Conservation (phyloP, 2,888 invertebrate genomes). For the Morpho helenor region DNA sequence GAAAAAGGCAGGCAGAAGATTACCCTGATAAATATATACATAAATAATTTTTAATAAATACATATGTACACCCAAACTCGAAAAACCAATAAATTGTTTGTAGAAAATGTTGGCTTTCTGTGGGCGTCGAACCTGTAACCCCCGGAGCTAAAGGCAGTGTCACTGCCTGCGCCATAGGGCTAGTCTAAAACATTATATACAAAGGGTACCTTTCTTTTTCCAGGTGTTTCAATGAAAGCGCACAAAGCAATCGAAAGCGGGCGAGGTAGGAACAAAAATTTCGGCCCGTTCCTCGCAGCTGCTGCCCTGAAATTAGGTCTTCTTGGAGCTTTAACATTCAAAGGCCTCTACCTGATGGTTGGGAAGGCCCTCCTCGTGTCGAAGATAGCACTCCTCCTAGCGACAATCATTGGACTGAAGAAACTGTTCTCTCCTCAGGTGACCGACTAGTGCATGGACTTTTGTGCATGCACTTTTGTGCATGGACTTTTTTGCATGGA, state of each 20-base stretch:
- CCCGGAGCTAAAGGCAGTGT: too few relatives aligned
- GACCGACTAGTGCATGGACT: conserved; percentile 42
- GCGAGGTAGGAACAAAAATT: conserved; percentile 85
- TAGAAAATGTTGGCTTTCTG: too few relatives aligned
- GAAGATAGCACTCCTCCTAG: conserved; percentile 89
- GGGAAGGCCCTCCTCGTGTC: conserved; percentile 92
- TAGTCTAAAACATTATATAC: neutral
- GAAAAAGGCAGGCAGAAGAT: too few relatives aligned
- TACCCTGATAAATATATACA: too few relatives aligned
- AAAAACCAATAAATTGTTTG: too few relatives aligned
- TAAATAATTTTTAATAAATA: too few relatives aligned
- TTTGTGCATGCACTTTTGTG: conserved; percentile 6
- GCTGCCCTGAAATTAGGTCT: conserved; percentile 90
- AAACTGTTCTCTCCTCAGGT: conserved; percentile 87
- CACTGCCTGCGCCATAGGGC: too few relatives aligned
- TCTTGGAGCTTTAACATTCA: conserved; percentile 88
- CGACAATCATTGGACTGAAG: conserved; percentile 89
- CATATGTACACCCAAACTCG: too few relatives aligned
- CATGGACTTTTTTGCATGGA: conserved; percentile 21
- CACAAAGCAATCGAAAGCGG: conserved; percentile 80
- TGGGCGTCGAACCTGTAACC: too few relatives aligned
- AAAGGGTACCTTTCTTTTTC: conserved; percentile 36
- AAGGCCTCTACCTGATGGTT: conserved; percentile 88
- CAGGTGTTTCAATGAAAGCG: conserved; percentile 84
- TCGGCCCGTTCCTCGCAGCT: conserved; percentile 86